phyloP scores from a whole-genome alignment of 2,888 invertebrate genomes.

The Spialia ferax region DNA sequence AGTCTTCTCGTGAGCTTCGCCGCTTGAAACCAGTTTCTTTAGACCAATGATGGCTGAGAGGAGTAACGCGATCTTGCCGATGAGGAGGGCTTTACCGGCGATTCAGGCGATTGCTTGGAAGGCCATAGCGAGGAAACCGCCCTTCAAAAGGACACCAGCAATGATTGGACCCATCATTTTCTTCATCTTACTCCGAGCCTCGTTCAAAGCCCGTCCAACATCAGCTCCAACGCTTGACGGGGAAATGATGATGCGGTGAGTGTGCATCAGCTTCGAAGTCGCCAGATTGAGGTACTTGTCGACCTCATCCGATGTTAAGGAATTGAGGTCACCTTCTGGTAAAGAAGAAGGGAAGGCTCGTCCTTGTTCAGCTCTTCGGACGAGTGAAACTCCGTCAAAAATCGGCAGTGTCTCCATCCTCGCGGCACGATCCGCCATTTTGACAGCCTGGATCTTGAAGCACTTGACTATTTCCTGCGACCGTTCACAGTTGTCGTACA shows the following conservation, averaged over 20 bases:
- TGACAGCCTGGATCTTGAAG: conserved; percentile 90
- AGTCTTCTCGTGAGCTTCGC: conserved; percentile 91
- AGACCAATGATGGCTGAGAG: conserved; percentile 93
- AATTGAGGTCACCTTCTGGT: conserved; percentile 87
- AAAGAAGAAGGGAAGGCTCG: conserved; percentile 80
- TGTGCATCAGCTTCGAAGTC: conserved; percentile 86
- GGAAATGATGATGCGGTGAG: conserved; percentile 87
- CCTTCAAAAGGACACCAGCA: conserved; percentile 90
- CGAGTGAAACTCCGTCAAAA: conserved; percentile 87
- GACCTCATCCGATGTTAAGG: conserved; percentile 86
- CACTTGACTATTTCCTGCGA: conserved; percentile 90
- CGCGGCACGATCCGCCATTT: conserved; percentile 88
- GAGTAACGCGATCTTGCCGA: conserved; percentile 94
- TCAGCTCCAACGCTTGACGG: conserved; percentile 71
- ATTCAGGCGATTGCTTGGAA: conserved; percentile 92
- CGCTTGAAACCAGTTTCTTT: conserved; percentile 90
- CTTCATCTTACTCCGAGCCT: conserved; percentile 88
- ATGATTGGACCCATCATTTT: conserved; percentile 89
- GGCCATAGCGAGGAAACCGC: conserved; percentile 90
- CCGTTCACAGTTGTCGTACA: conserved; percentile 88
- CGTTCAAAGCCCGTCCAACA: conserved; percentile 77
- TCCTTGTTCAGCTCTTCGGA: conserved; percentile 77
- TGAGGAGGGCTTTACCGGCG: conserved; percentile 93
- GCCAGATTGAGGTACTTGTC: conserved; percentile 87
- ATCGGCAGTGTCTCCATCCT: conserved; percentile 88